These are phyloP conservation scores for Anastrepha obliqua DNA, from an alignment of 1,140 invertebrate species.

Conservation along the genomic window DNA sequence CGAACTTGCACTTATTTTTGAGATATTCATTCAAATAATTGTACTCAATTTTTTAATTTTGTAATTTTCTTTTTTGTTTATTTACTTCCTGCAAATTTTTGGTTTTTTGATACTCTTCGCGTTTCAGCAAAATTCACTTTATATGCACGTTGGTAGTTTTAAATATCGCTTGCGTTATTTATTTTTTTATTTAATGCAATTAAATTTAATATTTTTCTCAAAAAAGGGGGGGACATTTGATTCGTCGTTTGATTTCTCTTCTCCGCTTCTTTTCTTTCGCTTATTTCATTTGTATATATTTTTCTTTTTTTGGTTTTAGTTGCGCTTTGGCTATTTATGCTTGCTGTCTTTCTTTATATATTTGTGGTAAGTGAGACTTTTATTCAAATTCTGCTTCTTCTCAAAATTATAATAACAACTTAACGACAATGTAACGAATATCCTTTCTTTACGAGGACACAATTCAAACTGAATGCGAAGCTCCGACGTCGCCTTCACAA, in stretches of 20 bases:
- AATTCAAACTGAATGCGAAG: slow-evolving; percentile 74
- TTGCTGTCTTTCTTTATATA: slow-evolving; percentile 60
- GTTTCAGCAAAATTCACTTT: slow-evolving; percentile 1
- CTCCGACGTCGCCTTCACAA: slow-evolving; percentile 70
- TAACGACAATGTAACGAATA: slow-evolving; percentile 75
- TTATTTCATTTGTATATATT: slow-evolving; percentile 19
- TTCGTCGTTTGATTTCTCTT: slow-evolving; percentile 23
- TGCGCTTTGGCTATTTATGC: slow-evolving; percentile 60
- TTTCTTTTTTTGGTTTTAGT: slow-evolving; percentile 59
- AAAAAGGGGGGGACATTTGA: not conserved
- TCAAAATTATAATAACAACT: slow-evolving; percentile 74
- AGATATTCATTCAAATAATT: not conserved
- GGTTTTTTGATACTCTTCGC: not conserved
- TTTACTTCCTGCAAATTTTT: slow-evolving; percentile 8
- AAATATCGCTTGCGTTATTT: not conserved
- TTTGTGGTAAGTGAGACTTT: slow-evolving; percentile 62
- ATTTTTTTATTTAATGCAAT: not conserved
- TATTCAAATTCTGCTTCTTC: slow-evolving; percentile 41
- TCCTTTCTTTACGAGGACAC: slow-evolving; percentile 75
- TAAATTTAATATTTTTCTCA: not conserved
- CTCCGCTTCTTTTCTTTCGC: slow-evolving; percentile 9
- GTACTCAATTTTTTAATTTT: not conserved
- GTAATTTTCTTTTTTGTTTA: not conserved
- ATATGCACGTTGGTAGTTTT: not conserved
- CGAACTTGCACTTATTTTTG: not conserved